Conservation (phyloP, 2,113 vertebrate species). For the Ammodramus savannarum region DNA sequence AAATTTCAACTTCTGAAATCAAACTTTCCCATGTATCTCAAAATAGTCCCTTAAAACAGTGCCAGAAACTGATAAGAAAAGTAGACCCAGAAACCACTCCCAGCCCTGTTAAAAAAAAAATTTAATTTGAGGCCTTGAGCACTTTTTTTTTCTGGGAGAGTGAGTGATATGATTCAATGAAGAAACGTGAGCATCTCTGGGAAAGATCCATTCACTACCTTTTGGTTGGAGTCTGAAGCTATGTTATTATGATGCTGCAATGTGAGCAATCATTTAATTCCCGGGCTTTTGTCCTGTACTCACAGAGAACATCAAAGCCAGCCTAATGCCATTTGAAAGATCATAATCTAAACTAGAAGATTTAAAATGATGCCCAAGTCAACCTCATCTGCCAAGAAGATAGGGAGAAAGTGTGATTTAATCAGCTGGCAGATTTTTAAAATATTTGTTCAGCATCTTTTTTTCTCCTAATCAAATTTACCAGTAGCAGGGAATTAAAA, state of each 20-base stretch:
- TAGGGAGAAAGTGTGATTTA: slow-evolving; percentile 19
- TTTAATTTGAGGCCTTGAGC: background rate
- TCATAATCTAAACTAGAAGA: slow-evolving; percentile 25
- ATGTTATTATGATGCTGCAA: background rate
- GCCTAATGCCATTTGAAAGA: slow-evolving; percentile 38
- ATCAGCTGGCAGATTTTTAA: slow-evolving; percentile 5
- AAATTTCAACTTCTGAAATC: background rate
- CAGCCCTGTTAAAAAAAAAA: background rate
- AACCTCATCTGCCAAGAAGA: background rate
- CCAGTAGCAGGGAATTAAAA: slow-evolving; percentile 3
- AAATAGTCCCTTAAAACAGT: background rate
- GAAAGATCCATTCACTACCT: background rate
- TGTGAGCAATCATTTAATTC: background rate
- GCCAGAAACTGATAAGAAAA: background rate
- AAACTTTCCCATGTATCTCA: background rate
- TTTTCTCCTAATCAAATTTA: slow-evolving; percentile 26
- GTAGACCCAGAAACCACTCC: background rate
- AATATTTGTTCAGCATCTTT: slow-evolving; percentile 33
- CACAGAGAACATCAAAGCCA: background rate
- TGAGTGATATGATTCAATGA: background rate
- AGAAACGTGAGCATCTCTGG: background rate
- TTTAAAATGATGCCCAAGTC: slow-evolving; percentile 11
- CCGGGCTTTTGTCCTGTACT: slow-evolving; percentile 20
- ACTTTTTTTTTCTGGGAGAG: background rate
- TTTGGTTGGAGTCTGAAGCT: background rate